Evolutionary conservation across 2,797 vertebrate species (phyloP), one percentile per base, ranked within the genome.

Genomic region (Loris lydekkerianus): DNA sequence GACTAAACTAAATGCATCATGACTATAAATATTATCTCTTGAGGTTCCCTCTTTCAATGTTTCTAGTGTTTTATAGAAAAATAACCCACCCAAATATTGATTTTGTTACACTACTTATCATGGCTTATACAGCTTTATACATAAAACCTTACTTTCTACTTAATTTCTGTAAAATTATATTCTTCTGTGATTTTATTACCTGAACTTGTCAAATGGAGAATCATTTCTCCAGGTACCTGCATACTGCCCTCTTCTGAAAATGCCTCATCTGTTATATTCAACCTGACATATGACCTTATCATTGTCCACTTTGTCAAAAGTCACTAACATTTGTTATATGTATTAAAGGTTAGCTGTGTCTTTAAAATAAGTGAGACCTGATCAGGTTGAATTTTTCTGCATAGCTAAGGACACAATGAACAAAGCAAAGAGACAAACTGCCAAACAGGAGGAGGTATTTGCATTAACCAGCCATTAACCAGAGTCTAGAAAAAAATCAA

Each of bases 61-160:
- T 60, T 87, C 14, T 67, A 65, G 63, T 63, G 0, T 81, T 73
- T 92, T 85, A 93, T n/a, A 88, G 7, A 88, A 21, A 90, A 17
- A 70, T 81, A 75, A 4, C 70, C 14, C 70, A 14, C 67, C 21
- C 37, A 49, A 2, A 37, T 91, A 43, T n/a, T 83, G 10, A 86
- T 40, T 49, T 31, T 70, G 5, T 88, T 89, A n/a, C 23, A 63
- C 4, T 40, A 2, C 2, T 49, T 83, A 0, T 63, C 46, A 78
- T 17, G 73, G 34, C 1, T 13, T 73, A 10, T 56, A 58, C 61
- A 17, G 4, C 31, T 92, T 89, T 77, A 15, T 76, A 76, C n/a
- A 63, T 84, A 93, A 88, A 60, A 84, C 9, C 10, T 77, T 25
- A 86, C 13, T 76, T 92, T 60, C 83, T 77, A 80, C 34, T 92